Percentiles rank a stretch among this genome's conserved stretches.
These are phyloP conservation scores for Calidris pygmaea DNA, from an alignment of 2,113 vertebrate species.

Conservation along the genomic window DNA sequence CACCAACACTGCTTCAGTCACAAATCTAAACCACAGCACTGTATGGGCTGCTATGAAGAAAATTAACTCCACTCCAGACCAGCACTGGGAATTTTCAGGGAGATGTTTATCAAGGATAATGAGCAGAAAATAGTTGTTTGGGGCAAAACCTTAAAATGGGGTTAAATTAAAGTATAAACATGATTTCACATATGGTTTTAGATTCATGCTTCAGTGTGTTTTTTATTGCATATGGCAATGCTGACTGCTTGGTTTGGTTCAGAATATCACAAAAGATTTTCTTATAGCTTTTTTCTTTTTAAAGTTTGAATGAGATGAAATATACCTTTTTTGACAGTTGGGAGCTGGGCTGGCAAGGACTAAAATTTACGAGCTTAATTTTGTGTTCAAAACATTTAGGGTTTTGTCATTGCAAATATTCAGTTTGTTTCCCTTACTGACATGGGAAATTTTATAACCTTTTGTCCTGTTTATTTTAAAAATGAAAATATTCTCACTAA, in stretches of 20 bases:
- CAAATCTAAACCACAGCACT: background rate
- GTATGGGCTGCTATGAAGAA: background rate
- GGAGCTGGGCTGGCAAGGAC: background rate
- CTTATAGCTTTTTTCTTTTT: background rate
- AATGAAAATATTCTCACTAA: background rate
- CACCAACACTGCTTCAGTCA: background rate
- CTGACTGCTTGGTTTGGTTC: background rate
- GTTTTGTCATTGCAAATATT: background rate
- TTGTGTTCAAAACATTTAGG: background rate
- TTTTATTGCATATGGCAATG: background rate
- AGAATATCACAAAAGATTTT: background rate
- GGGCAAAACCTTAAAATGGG: background rate
- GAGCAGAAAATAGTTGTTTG: background rate
- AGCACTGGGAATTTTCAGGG: background rate
- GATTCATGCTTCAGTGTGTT: background rate
- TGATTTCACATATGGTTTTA: background rate
- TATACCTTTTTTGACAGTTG: background rate
- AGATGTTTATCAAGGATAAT: background rate
- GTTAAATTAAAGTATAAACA: background rate
- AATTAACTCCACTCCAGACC: background rate
- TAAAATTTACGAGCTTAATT: background rate
- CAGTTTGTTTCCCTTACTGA: background rate
- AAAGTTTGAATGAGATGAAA: background rate
- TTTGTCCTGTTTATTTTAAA: background rate
- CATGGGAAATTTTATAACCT: background rate